These are phyloP conservation scores for Caenorhabditis uteleia DNA, from an alignment of 2,888 invertebrate genomes.

Conservation along the genomic window DNA sequence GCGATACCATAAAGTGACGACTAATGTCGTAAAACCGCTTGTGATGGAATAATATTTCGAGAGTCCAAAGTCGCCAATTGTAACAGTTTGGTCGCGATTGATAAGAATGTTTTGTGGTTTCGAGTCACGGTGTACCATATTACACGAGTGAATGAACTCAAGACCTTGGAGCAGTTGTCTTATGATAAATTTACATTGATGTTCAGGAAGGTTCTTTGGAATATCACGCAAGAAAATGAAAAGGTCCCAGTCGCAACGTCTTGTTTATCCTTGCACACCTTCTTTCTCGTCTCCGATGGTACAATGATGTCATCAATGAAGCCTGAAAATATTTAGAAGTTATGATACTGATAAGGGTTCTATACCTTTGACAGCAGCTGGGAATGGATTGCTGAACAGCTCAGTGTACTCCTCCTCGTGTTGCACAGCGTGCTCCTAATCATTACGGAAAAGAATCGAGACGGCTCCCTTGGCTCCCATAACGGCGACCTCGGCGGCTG, in stretches of 20 bases:
- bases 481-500: conserved; percentile 78
- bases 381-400: conserved; percentile 78
- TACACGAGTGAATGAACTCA: conserved; percentile 91
- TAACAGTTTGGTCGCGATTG: conserved; percentile 75
- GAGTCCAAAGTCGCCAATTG: conserved; percentile 94
- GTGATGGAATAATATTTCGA: conserved; percentile 92
- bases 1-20: conserved; percentile 93
- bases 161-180: conserved; percentile 86
- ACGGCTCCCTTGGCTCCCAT: conserved; percentile 80
- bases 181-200: conserved; percentile 13
- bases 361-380: conserved; percentile 76
- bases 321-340: conserved; percentile 70
- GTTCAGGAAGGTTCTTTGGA: conserved; percentile 58
- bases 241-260: conserved; percentile 84
- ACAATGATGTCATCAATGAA: conserved; percentile 78
- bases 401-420: conserved; percentile 76
- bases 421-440: conserved; percentile 71
- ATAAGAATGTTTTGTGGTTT: conserved; percentile 81
- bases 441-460: conserved; percentile 76
- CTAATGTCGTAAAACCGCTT: conserved; percentile 80
- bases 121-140: conserved; percentile 92
- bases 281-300: conserved; percentile 75
- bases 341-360: no score
- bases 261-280: conserved; percentile 76
- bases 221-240: conserved; percentile 76